A percentile compares a stretch with the other conserved stretches of the same genome.
These are phyloP conservation scores for Orgyia antiqua DNA, from an alignment of 2,888 invertebrate species.

Conservation along the genomic window DNA sequence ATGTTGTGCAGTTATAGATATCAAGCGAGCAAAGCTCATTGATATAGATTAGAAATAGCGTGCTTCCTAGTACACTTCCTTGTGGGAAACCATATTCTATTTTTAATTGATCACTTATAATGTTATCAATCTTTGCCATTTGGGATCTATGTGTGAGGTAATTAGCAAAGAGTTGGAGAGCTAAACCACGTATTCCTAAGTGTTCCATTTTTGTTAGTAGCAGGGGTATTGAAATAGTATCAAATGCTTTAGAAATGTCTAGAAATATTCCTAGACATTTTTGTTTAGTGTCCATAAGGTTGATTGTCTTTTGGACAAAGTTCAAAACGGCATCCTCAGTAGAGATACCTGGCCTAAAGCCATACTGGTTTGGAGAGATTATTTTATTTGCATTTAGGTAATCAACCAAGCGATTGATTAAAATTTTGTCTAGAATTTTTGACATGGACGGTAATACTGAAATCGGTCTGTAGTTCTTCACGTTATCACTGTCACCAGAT, in stretches of 20 bases:
- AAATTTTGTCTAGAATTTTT: conserved; percentile 1
- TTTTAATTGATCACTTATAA: not conserved
- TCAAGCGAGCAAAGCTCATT: too few species aligned
- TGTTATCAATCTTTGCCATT: not conserved
- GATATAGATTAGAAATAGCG: too few species aligned
- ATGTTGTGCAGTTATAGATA: too few species aligned
- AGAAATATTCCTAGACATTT: not conserved
- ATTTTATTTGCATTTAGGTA: not conserved
- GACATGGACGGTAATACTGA: not conserved
- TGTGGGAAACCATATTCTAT: not conserved
- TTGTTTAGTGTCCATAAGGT: not conserved
- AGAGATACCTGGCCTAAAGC: too few species aligned
- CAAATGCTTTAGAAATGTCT: conserved; percentile 1
- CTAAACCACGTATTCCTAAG: too few species aligned
- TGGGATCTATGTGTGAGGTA: not conserved
- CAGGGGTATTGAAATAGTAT: conserved; percentile 1
- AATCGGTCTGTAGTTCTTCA: too few species aligned
- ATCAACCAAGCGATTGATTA: not conserved
- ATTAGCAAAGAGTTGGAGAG: not conserved
- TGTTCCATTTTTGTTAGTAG: too few species aligned
- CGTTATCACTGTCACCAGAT: not conserved
- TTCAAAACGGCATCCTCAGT: not conserved
- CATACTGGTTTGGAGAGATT: too few species aligned
- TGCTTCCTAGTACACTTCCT: not conserved
- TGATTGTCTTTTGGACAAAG: not conserved